A percentile compares a stretch with the other conserved stretches of the same genome.
Evolutionary conservation across 2,113 vertebrate species (phyloP).

Genomic region (Nettapus auritus): DNA sequence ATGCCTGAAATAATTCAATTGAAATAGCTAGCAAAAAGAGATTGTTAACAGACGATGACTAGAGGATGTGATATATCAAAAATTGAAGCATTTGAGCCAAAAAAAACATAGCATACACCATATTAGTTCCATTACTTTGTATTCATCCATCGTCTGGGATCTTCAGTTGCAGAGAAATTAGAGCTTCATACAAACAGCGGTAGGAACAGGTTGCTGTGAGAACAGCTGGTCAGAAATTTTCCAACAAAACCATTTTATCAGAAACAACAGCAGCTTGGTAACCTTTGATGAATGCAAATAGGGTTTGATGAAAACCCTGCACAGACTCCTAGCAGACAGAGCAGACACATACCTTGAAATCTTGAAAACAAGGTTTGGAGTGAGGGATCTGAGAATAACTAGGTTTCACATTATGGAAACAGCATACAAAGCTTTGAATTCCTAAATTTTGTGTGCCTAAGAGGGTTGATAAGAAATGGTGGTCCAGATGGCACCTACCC

Average conservation of each 20-base stretch:
- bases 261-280: not conserved
- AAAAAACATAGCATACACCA: not conserved
- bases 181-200: not conserved
- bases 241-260: not conserved
- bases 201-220: not conserved
- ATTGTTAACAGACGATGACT: not conserved
- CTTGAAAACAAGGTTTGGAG: not conserved
- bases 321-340: not conserved
- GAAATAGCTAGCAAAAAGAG: not conserved
- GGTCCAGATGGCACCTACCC: not conserved
- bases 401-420: not conserved
- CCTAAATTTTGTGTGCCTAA: not conserved
- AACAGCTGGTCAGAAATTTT: not conserved
- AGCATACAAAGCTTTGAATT: not conserved
- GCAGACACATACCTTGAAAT: not conserved
- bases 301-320: not conserved
- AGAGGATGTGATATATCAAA: not conserved
- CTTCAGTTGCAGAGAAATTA: not conserved
- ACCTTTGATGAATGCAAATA: not conserved
- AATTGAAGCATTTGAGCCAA: not conserved
- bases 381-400: not conserved
- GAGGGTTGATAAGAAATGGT: not conserved
- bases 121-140: not conserved
- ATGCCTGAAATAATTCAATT: not conserved
- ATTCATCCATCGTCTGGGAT: not conserved